Evolutionary conservation across 2,888 invertebrate species (phyloP), one percentile per base, ranked within the genome.

Genomic region (Ophraella communa): DNA sequence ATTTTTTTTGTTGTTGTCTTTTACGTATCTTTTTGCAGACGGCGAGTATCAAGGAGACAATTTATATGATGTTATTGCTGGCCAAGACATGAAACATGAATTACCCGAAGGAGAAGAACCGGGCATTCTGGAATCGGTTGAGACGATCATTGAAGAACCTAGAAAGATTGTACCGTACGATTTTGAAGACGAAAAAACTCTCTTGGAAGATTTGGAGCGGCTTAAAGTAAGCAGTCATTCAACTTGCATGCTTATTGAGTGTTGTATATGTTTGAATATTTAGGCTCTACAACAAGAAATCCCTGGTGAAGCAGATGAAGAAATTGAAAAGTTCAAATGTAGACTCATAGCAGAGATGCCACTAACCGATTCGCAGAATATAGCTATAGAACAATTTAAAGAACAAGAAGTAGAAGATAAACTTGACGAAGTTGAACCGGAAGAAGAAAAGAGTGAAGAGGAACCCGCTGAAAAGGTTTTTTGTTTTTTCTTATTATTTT

Each of bases 301-400:
- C 49, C 67, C 71, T 1, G 76, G 76, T 3, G 77, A 77, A 68
- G 71, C 67, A 2, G 77, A 77, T 35, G 73, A 75, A n/a, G 77
- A 77, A 62, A 18, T 77, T 14, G 77, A 77, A 62, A 76, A 74
- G 54, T 76, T 69, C 57, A 77, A 77, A 67, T 73, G 74, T 27
- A 64, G 66, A 56, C 57, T 77, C 0, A 72, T 77, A 23, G 74
- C 67, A 20, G 77, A 76, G 45, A 71, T 74, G 71, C 74, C 75
- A 0, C 24, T 75, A 39, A 70, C 73, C 3, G 58, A 64, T n/a
- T 76, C 77, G 1, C 74, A 73, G 42, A 64, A 73, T 56, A 67
- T 65, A 8, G 75, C 74, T 20, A 67, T 69, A 3, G 65, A 64
- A 33, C 69, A 73, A 45, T 73, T 69, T 33, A 61, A 66, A 27